A percentile compares a stretch with the other conserved stretches of the same genome.
Evolutionary conservation across 2,888 invertebrate genomes (phyloP).

Genomic region (Hetaerina titia): DNA sequence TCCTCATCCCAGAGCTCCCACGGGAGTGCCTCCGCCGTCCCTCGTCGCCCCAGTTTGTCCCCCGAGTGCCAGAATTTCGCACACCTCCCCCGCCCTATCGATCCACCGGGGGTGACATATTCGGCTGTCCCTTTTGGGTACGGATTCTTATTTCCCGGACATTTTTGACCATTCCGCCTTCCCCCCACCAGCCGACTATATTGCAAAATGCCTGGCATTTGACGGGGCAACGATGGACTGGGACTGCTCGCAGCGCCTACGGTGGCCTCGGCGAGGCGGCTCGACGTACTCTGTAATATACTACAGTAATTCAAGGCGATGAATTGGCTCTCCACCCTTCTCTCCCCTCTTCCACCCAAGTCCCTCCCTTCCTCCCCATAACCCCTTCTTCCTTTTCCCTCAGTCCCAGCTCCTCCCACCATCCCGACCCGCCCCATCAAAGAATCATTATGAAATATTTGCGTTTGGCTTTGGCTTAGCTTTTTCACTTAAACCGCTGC

Average conservation of each 20-base stretch:
- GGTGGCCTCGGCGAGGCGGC: neutral
- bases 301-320: conserved; percentile 21
- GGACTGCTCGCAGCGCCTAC: neutral
- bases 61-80: neutral
- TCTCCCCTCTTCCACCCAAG: neutral
- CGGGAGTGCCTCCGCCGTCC: neutral
- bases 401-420: neutral
- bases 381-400: neutral
- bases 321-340: neutral
- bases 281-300: neutral
- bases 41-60: neutral
- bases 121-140: neutral
- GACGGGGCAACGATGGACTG: neutral
- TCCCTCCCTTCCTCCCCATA: neutral
- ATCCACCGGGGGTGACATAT: neutral
- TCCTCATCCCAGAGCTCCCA: neutral
- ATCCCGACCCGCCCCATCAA: neutral
- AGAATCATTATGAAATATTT: too few relatives aligned
- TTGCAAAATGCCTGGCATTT: conserved; percentile 32
- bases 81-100: neutral
- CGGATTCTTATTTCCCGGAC: neutral
- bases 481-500: too few relatives aligned
- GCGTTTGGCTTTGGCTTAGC: too few relatives aligned
- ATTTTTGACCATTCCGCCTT: neutral
- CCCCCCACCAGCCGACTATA: neutral